Evolutionary conservation across 2,888 invertebrate species (phyloP), one percentile per base, ranked within the genome.

Genomic region (Cyrtodaria siliqua): DNA sequence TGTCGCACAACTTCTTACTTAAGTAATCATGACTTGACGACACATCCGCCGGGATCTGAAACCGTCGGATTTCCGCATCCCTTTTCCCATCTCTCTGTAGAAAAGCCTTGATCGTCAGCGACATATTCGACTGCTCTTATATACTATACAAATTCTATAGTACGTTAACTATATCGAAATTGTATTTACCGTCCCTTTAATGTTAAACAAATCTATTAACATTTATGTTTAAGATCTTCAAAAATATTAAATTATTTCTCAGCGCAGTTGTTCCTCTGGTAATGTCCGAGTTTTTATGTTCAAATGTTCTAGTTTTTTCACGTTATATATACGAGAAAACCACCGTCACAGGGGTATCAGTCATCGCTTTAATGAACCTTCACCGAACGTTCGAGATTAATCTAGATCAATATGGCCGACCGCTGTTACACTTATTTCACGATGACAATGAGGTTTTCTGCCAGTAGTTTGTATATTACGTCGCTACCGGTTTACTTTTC

Each of bases 11-110:
- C 88, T 95, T 96, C 68, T 94, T 94, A 72, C 93, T 93, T 84
- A 96, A 86, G 79, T 94, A 94, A 20, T 93, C 87, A 86, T 93
- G 95, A 88, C 93, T 95, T 4, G 94, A 93, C 0, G 94, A 94
- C 6, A 94, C 94, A 80, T 93, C 93, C 62, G 93, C 93, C 64
- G 95, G 95, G n/a, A 96, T 90, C 0, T 94, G 93, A 90, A 96
- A 95, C 80, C 95, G 94, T 56, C 96, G 94, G 20, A 95, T 95
- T 92, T 85, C 86, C 12, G 70, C 81, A 24, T 81, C 71, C 95
- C 94, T 18, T 95, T 94, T 92, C 20, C 82, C 83, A 26, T 76
- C 82, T 27, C 82, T 84, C 70, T 86, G 82, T 47, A 91, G 77
- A 72, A 87, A 91, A 23, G 90, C 90, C 81, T 92, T 92, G 9